A percentile compares a stretch with the other conserved stretches of the same genome.
Conservation (phyloP, 2,797 vertebrate genomes). For the Onychomys arenicola region DNA sequence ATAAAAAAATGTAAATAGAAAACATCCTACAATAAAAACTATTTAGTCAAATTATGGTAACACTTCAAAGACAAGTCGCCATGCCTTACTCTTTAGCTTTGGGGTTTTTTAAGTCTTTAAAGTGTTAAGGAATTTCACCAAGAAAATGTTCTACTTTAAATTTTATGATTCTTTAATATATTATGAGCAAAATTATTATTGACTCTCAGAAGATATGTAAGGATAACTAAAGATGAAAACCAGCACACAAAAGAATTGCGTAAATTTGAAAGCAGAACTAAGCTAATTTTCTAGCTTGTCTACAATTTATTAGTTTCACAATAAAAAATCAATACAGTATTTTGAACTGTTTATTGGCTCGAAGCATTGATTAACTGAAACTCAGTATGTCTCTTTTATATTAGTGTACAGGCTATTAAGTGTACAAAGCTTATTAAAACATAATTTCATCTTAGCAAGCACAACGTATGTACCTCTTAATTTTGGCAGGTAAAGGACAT, state of each 20-base stretch:
- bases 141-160: conserved; percentile 37
- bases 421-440: conserved; percentile 79
- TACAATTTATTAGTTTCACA: conserved; percentile 52
- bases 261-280: conserved; percentile 54
- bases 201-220: conserved; percentile 15
- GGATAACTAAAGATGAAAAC: background rate
- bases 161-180: conserved; percentile 1
- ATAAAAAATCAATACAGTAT: conserved; percentile 61
- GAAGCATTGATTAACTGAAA: conserved; percentile 63
- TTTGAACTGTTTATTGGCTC: conserved; percentile 34
- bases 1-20: conserved; percentile 41
- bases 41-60: background rate
- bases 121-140: background rate
- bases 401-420: conserved; percentile 76
- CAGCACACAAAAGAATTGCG: conserved; percentile 11
- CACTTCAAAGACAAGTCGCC: background rate
- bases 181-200: conserved; percentile 59
- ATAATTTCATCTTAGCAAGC: conserved; percentile 82
- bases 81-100: background rate
- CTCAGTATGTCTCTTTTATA: conserved; percentile 68
- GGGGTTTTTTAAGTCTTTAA: background rate
- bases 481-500: conserved; percentile 83
- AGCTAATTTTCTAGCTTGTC: conserved; percentile 12
- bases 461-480: conserved; percentile 78
- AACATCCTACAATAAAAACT: background rate